Conservation (phyloP, 1,140 invertebrate genomes). For the Aphaenogaster ashmeadi region DNA sequence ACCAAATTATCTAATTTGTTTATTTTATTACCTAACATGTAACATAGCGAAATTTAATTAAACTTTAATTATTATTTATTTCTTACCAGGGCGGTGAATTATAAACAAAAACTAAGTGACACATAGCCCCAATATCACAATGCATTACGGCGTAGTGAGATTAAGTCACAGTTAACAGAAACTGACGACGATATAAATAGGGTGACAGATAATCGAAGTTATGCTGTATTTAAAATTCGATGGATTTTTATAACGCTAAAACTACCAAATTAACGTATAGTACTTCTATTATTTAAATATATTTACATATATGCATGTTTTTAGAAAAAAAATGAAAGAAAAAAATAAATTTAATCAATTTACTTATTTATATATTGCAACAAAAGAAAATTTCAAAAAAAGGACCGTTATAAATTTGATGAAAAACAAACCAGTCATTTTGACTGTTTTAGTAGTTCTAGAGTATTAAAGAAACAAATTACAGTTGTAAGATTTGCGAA, state of each 20-base stretch:
- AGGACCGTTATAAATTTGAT: neutral
- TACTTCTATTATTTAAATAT: neutral
- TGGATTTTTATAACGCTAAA: neutral
- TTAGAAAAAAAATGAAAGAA: neutral
- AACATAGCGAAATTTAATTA: neutral
- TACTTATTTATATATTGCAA: neutral
- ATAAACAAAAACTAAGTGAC: neutral
- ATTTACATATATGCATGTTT: neutral
- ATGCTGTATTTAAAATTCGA: neutral
- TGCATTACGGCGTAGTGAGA: neutral
- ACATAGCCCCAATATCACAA: neutral
- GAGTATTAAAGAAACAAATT: neutral
- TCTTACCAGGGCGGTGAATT: neutral
- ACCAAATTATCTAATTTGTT: neutral
- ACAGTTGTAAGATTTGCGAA: conserved; percentile 2
- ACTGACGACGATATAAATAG: neutral
- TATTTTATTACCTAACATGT: neutral
- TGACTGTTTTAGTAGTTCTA: neutral
- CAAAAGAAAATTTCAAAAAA: neutral
- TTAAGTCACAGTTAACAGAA: neutral
- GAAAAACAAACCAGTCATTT: neutral
- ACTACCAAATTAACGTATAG: neutral
- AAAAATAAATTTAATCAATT: neutral
- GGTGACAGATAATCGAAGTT: neutral
- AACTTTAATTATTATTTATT: neutral